phyloP scores from a whole-genome alignment of 2,797 vertebrate species.

The Pangasius sanitwongsei region DNA sequence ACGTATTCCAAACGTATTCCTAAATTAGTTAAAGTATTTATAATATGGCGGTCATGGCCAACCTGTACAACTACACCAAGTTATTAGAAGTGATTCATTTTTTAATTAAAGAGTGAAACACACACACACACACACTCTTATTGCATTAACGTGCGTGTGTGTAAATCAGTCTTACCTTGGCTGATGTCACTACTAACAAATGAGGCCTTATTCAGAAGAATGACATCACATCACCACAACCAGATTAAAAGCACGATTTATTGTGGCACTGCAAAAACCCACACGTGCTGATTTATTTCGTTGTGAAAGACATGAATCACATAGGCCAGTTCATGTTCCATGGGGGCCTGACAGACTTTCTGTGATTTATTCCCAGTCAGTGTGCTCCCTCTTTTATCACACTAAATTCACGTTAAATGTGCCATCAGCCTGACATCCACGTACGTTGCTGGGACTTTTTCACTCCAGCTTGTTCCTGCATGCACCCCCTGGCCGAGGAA shows the following conservation, averaged over 20 bases:
- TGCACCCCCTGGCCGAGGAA: slow-evolving; percentile 26
- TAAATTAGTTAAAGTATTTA: background rate
- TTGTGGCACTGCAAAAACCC: slow-evolving; percentile 20
- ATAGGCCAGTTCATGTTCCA: slow-evolving; percentile 21
- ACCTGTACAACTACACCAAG: background rate
- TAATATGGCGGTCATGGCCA: background rate
- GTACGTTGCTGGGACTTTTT: slow-evolving; percentile 6
- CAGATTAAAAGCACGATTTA: slow-evolving; percentile 47
- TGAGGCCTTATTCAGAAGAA: slow-evolving; percentile 41
- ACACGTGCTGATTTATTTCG: slow-evolving; percentile 15
- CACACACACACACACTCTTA: background rate
- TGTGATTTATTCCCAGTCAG: slow-evolving; percentile 32
- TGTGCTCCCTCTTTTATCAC: slow-evolving; percentile 22
- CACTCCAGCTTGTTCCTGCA: slow-evolving; percentile 30
- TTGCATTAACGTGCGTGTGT: background rate
- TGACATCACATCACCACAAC: slow-evolving; percentile 41
- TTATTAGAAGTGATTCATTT: slow-evolving; percentile 15
- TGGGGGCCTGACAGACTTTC: slow-evolving; percentile 25
- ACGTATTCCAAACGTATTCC: background rate
- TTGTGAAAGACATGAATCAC: slow-evolving; percentile 39
- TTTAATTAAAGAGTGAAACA: background rate
- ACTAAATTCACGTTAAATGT: slow-evolving; percentile 17
- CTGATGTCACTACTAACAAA: slow-evolving; percentile 46
- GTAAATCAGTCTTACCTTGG: slow-evolving; percentile 41
- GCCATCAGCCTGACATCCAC: slow-evolving; percentile 20